Evolutionary conservation across 2,113 vertebrate species (phyloP), one percentile per base, ranked within the genome.

Genomic region (Circaetus cinerascens): DNA sequence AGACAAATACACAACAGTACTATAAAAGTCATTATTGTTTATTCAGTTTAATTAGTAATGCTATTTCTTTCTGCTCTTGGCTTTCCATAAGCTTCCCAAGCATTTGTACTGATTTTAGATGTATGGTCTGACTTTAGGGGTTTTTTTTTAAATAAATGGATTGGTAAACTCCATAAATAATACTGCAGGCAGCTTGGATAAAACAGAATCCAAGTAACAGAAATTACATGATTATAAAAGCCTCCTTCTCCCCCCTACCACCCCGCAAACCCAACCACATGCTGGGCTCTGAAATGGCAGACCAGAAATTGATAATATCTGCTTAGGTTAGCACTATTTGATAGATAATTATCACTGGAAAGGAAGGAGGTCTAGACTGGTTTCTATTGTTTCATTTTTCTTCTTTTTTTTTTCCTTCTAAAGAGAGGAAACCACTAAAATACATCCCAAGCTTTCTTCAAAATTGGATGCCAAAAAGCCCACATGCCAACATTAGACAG

Each of bases 211-310:
- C 51, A 79, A 72, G 27, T 79, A 67, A 83, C 46, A 79, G 30
- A 78, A 91, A 79, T 64, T 2, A 57, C 11, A 26, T 15, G 11
- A 62, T 46, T 74, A 53, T 66, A 29, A 9, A 86, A 63, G 11
- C 21, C 19, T 3, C 22, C 21, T 68, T 80, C 53, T 46, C 15
- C 23, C 22, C 5, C 8, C 16, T 30, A 64, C 29, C 0, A 0
- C 19, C 26, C 40, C 5, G 1, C 63, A 90, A 74, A 88, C 34
- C 26, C 29, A 90, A n/a, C 32, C n/a, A 59, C 36, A 88, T 43
- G 21, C 2, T 56, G 36, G 6, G 26, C 23, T 78, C 56, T 66
- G 55, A 74, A 85, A 92, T 26, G 57, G 27, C 27, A 48, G 8
- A 67, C 21, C 16, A 90, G 16, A 53, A 81, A 60, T 10, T 34